Base-by-base conservation (phyloP, 2,797 vertebrate species). In the Tolypeutes matacus region DNA sequence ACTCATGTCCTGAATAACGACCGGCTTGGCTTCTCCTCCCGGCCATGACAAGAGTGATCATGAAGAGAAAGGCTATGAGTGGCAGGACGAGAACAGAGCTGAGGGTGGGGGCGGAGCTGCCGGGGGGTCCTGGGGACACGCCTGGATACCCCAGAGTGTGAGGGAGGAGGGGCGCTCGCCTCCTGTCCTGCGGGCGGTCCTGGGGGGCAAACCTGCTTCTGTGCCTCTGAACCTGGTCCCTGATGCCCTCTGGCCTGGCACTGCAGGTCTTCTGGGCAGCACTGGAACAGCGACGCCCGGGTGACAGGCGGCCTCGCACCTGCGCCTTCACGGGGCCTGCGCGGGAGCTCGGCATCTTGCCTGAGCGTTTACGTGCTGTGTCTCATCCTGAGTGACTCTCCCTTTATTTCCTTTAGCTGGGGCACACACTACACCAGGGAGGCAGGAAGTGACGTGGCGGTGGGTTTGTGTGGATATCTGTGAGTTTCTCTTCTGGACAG, bases 401-500 rank as follows among this genome's bases (percentile, higher is more conserved):
- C 29, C 15, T 83, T 80, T 27, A 20, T 49, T 39, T 31, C 18
- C 72, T 3, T 73, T 21, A 29, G 18, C 31, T 13, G 7, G 12
- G 25, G 10, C 21, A 39, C 36, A 10, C 12, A n/a, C 49, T 7
- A 1, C 25, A 25, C 34, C 9, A n/a, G 27, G 27, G 11, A 42
- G 27, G 58, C 3, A 75, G 49, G 60, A 75, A 75, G 75, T 76
- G 9, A 42, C 3, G 5, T 11, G 8, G 36, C 36, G 21, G 20
- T 2, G 7, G 6, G 20, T 1, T 67, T 3, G 2, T 25, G 27
- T 1, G 60, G 76, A 31, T 3, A 49, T 25, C 31, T 73, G 3
- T 1, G 18, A 53, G 62, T 29, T 92, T 69, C 17, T 13, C 62
- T 76, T 53, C 25, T 18, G 39, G 60, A 53, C 2, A 21, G 70